Conservation (phyloP, 2,797 vertebrate species). For the Gadopsis bispinosus region DNA sequence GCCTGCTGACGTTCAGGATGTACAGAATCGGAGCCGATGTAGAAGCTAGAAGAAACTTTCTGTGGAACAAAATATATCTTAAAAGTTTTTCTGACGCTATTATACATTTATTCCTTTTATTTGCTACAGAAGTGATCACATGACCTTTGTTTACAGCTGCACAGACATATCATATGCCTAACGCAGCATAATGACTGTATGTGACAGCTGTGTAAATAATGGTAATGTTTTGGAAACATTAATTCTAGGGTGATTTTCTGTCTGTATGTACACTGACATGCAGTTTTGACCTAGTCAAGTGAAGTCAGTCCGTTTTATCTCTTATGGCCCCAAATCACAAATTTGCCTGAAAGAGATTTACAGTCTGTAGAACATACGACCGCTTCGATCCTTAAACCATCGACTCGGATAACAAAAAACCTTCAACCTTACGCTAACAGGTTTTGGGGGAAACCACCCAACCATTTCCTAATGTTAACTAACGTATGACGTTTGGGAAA, state of each 20-base stretch:
- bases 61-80: not conserved
- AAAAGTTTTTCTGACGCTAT: not conserved
- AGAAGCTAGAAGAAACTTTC: not conserved
- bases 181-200: not conserved
- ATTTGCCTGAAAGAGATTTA: not conserved
- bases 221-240: not conserved
- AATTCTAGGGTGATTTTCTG: not conserved
- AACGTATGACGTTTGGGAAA: constrained; percentile 16
- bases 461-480: not conserved
- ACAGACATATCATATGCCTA: not conserved
- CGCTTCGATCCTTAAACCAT: not conserved
- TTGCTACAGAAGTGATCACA: not conserved
- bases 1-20: not conserved
- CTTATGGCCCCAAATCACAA: not conserved
- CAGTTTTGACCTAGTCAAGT: no score
- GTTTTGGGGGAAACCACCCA: constrained; percentile 15
- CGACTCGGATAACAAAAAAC: not conserved
- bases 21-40: not conserved
- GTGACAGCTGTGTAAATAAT: not conserved
- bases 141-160: not conserved
- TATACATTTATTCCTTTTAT: not conserved
- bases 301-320: no score
- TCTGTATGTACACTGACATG: no score
- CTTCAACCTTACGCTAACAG: not conserved
- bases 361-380: not conserved